Evolutionary conservation across 2,797 vertebrate species (phyloP), one percentile per base, ranked within the genome.

Genomic region (Simalia tracyae): DNA sequence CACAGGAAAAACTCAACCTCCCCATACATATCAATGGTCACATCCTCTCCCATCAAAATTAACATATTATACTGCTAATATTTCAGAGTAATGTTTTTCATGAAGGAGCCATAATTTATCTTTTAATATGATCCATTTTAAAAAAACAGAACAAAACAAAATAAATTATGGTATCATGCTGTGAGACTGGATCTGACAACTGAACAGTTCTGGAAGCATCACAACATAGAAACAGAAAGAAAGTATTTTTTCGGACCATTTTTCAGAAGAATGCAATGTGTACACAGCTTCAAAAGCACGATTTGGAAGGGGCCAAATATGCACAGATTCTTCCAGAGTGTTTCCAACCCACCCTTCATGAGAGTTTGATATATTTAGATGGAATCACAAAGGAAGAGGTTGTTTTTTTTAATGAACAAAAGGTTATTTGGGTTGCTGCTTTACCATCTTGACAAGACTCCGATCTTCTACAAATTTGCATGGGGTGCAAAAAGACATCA

Each of bases 41-140:
- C 95, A 97, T 96, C 96, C 96, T 97, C 97, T 66, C 96, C 84
- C 96, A 95, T 56, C 97, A 97, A 97, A 98, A 98, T 98, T 98
- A 98, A 98, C 97, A 97, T 98, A 98, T 97, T 98, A 97, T 97
- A 97, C 97, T 76, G 50, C 96, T 98, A 98, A 98, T 98, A 98
- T 98, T 98, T 98, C 97, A 98, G 97, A 95, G 97, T 97, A 98
- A 98, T 98, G 97, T 97, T 98, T 98, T 97, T 97, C 97, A 95
- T 95, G 97, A 97, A 97, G 95, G 97, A 96, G 96, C 96, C 96
- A 97, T 98, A 98, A 97, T 98, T 98, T 98, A 98, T 97, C 97
- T 94, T 96, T 97, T 98, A 98, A 98, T 98, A 98, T 97, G 96
- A 97, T 97, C 97, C 94, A 93, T 59, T 94, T 56, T 68, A 10